Base-by-base conservation (phyloP, 1,140 invertebrate species). In the Epicauta chinensis region DNA sequence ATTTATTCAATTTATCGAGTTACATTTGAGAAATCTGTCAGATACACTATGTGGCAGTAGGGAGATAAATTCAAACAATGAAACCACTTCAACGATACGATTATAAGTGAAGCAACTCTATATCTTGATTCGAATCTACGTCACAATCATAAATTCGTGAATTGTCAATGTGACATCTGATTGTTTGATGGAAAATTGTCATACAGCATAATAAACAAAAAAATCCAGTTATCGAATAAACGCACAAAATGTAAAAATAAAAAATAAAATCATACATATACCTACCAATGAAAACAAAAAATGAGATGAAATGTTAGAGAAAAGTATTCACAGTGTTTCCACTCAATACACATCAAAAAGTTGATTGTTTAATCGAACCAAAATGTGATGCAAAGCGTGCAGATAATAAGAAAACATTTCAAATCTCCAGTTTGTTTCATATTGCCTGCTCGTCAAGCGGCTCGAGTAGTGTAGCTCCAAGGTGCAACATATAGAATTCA, bases 1-100 rank as follows among this genome's bases (percentile, higher is more conserved):
- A 51, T 49, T 49, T 46, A 56, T 56, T 56, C 48, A 56, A 46
- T 56, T 56, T 56, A 39, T 32, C 43, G 41, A 36, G 39, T 56
- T 51, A 51, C 51, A 51, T 56, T 51, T 45, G 54, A 56, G 54
- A 47, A 56, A 56, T 56, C 48, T 51, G 54, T 56, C 54, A 52
- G 54, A 15, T 43, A 36, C 54, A 50, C 36, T 23, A 42, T 34
- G 47, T 48, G 40, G 40, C 15, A 40, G 32, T n/a, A n/a, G 54
- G 23, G 23, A 56, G 54, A 56, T 56, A 56, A 56, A 56, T 17
- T 46, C 43, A 16, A 17, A 56, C 49, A 56, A 56, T 56, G 54
- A 56, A 51, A 56, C 54, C 49, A 56, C 54, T 51, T 51, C 36
- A 51, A 17, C 38, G 29, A 40, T 36, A 38, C 42, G 51, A 23